Evolutionary conservation across 2,888 invertebrate genomes (phyloP).

Genomic region (Tanytarsus gracilentus): DNA sequence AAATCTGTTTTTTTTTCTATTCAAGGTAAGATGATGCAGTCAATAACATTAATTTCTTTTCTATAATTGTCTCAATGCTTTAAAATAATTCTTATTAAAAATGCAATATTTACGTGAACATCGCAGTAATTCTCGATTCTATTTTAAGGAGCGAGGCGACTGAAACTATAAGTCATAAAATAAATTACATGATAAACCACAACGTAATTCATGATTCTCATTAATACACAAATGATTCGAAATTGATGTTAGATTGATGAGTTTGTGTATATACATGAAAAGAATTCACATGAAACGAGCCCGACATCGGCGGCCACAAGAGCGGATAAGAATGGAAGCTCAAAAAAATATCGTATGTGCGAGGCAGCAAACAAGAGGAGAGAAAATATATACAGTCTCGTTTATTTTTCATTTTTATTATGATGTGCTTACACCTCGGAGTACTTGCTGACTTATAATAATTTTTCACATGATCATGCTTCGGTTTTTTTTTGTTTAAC

Average conservation of each 20-base stretch:
- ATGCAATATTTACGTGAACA: too few species aligned
- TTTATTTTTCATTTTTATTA: slow-evolving; percentile 28
- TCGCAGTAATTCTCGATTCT: too few species aligned
- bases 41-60: neutral
- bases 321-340: too few species aligned
- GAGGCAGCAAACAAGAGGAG: slow-evolving; percentile 6
- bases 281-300: too few species aligned
- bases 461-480: too few species aligned
- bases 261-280: slow-evolving; percentile 15
- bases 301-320: too few species aligned
- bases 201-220: slow-evolving; percentile 27
- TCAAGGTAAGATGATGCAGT: too few species aligned
- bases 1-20: neutral
- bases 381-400: slow-evolving; percentile 22
- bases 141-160: too few species aligned
- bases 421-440: slow-evolving; percentile 26
- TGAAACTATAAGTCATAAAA: too few species aligned
- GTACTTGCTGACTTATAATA: slow-evolving; percentile 27
- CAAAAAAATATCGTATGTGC: too few species aligned
- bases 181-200: slow-evolving; percentile 29
- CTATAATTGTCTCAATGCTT: neutral
- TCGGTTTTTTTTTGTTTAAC: too few species aligned
- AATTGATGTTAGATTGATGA: slow-evolving; percentile 30
- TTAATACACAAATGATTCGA: slow-evolving; percentile 26
- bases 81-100: neutral